Base-by-base conservation (phyloP, 2,888 invertebrate genomes). In the Gerosis bhagava region DNA sequence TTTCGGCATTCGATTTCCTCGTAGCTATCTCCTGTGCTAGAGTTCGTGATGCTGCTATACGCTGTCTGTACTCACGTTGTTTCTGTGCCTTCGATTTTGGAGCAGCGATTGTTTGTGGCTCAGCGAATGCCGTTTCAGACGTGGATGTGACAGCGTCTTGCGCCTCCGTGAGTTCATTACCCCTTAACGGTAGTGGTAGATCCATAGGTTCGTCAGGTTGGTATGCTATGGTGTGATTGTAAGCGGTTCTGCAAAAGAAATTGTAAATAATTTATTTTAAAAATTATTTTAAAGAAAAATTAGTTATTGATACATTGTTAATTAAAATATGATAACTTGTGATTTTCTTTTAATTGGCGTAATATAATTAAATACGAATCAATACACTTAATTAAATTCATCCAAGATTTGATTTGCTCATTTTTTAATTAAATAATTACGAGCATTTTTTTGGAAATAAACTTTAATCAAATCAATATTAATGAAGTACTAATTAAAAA, bases 61-160 rank as follows among this genome's bases (percentile, higher is more conserved):
- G 67, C 59, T 60, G 60, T 64, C 67, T 63, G 60, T 65, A 66
- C 54, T 61, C 62, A 50, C 62, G 62, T 59, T 63, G 60, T 60
- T 36, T 57, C 19, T 62, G 62, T 31, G 66, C 63, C 5, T 52
- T 61, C 17, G 58, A 26, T 54, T 54, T 53, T 24, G 19, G 11
- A 25, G 19, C 32, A 40, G 36, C 12, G 8, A 32, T 49, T 48
- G 11, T 47, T n/a, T n/a, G n/a, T 48, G 41, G 46, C 40, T 47
- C 16, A n/a, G 50, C 46, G 37, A 52, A 53, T 51, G 54, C 51
- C 47, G 48, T 52, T 43, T 49, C 49, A 12, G 6, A 48, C 10
- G 51, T 54, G 12, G 49, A 29, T 29, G 55, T 57, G 54, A 59
- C 62, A 22, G 25, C 21, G 16, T 53, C 52, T 46, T 53, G 49